Evolutionary conservation across 37 sponge, comb jelly and placozoan genomes (phyloP), one percentile per base, ranked within the genome.

Genomic region (Theonella swinhoei): DNA sequence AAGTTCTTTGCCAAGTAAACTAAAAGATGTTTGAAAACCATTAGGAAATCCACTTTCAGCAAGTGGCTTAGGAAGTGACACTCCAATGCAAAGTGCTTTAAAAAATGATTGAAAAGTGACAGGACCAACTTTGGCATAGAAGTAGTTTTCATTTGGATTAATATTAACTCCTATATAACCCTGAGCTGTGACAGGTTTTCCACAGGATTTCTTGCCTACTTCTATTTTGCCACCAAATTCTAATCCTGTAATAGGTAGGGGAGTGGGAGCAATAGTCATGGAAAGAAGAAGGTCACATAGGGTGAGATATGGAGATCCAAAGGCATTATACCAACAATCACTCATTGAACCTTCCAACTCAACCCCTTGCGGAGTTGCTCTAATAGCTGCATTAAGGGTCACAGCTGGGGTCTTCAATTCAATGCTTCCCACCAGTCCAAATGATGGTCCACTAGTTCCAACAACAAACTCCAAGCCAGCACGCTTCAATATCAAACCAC

Each of bases 261-360:
- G 74, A 66, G 28, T 30, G 29, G 84, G 84, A 34, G 34, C 20
- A 24, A 83, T 35, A 14, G 84, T 36, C 40, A 75, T 59, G 4
- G 47, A 26, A 4, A 70, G 9, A 37, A 42, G 59, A 29, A 83
- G 30, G 38, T 75, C 31, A 34, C 84, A 83, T 8, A 83, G 62
- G 62, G 43, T 74, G 4, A 83, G 68, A 36, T 24, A n/a, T 5
- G n/a, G 7, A 5, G 41, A 29, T 2, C 84, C 84, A 74, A 83
- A 83, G n/a, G 84, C 67, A 67, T 61, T 62, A 5, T 72, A n/a
- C 82, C 82, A 82, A 60, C 82, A 82, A 25, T 73, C 82, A 60
- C 25, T 24, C 76, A 83, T 83, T 30, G 75, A 35, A 36, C 59
- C 37, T 29, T 83, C 76, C 67, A 83, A 32, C 1, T 39, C 39